phyloP scores from a whole-genome alignment of 1,140 invertebrate species.

The Zaprionus vittiger region DNA sequence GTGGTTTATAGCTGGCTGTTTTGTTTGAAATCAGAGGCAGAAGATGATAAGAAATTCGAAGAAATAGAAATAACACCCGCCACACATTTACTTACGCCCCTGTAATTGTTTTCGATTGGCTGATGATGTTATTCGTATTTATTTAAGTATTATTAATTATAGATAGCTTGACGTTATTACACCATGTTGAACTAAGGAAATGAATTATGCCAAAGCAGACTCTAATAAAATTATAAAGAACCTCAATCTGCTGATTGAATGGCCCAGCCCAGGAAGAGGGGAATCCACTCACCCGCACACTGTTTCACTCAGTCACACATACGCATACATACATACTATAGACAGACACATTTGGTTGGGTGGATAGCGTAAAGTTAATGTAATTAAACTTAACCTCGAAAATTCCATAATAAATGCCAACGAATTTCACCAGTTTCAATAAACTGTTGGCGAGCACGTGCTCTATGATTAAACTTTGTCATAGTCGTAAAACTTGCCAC shows the following conservation, averaged over 20 bases:
- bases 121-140: too few species aligned
- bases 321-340: not conserved
- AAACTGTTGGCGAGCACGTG: conserved; percentile 9
- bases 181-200: not conserved
- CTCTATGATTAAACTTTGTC: conserved; percentile 42
- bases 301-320: not conserved
- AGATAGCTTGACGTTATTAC: too few species aligned
- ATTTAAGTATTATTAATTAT: too few species aligned
- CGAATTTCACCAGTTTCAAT: conserved; percentile 39
- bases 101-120: too few species aligned
- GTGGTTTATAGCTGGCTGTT: too few species aligned
- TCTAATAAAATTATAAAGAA: not conserved
- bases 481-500: conserved; percentile 55
- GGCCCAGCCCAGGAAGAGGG: conserved; percentile 25
- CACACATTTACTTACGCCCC: too few species aligned
- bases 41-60: too few species aligned
- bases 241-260: conserved; percentile 49
- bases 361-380: conserved; percentile 61
- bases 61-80: too few species aligned
- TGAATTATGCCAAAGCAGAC: not conserved
- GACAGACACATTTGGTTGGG: conserved; percentile 30
- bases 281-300: conserved; percentile 38
- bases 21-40: too few species aligned
- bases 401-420: conserved; percentile 63
- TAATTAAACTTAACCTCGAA: conserved; percentile 69